Evolutionary conservation across 1,140 invertebrate genomes (phyloP).

Genomic region (Trachymyrmex cornetzi): DNA sequence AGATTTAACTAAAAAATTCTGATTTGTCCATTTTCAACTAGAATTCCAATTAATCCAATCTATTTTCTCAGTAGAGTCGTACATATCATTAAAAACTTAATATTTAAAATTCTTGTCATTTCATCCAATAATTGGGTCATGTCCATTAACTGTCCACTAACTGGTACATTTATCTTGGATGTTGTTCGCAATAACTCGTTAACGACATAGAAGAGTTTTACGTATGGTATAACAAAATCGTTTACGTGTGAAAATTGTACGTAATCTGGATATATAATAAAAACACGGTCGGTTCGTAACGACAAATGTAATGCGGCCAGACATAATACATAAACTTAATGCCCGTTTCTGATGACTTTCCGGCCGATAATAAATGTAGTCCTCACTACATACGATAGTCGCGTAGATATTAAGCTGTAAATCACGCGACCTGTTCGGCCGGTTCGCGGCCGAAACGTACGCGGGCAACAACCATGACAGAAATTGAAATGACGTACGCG

Average conservation of each 20-base stretch:
- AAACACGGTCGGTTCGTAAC: neutral
- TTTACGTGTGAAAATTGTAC: neutral
- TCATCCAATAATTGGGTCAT: too few species aligned
- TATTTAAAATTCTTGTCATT: too few species aligned
- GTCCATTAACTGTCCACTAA: too few species aligned
- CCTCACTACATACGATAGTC: neutral
- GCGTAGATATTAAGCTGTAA: constrained; percentile 53
- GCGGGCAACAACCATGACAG: constrained; percentile 32
- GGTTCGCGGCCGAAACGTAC: constrained; percentile 34
- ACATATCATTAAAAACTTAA: too few species aligned
- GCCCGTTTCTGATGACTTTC: neutral
- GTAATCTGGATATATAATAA: neutral
- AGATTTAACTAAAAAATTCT: too few species aligned
- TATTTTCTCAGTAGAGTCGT: too few species aligned
- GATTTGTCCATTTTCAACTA: too few species aligned
- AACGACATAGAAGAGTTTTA: neutral
- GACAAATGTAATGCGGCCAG: neutral
- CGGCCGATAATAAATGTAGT: constrained; percentile 3
- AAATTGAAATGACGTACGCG: constrained; percentile 58
- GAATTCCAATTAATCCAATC: too few species aligned
- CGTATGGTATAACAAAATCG: neutral
- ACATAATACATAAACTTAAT: constrained; percentile 1
- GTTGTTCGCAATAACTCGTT: neutral
- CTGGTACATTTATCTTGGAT: too few species aligned
- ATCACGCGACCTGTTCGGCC: constrained; percentile 25